Conservation (phyloP, 1,140 invertebrate genomes). For the Bilobella aurantiaca region DNA sequence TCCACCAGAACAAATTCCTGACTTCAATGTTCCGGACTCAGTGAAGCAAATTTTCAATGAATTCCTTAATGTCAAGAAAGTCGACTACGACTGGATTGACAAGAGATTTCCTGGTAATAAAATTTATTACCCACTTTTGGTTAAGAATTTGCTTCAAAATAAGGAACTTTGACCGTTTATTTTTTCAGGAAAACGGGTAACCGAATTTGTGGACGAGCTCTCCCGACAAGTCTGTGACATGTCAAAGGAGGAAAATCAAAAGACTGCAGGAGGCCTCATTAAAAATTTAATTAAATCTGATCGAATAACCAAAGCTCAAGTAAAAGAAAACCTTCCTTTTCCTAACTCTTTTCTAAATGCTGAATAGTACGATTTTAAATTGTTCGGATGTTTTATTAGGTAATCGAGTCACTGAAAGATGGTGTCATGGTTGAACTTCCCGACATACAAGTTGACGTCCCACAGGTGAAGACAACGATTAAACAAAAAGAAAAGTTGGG, state of each 20-base stretch:
- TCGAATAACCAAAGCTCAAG: conserved; percentile 5
- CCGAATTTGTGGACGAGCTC: conserved; percentile 24
- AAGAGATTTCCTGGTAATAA: conserved; percentile 21
- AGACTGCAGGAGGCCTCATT: conserved; percentile 25
- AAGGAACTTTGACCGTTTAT: too few relatives aligned
- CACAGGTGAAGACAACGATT: conserved; percentile 19
- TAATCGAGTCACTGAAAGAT: conserved; percentile 18
- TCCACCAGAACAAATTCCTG: background rate
- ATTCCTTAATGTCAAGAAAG: conserved; percentile 18
- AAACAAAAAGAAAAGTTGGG: background rate
- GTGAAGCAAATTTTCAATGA: conserved; percentile 33
- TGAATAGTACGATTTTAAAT: too few relatives aligned
- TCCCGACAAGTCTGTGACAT: conserved; percentile 27
- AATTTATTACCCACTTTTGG: background rate
- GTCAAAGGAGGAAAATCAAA: conserved; percentile 30
- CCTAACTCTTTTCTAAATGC: background rate
- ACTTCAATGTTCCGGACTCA: conserved; percentile 21
- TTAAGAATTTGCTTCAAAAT: too few relatives aligned
- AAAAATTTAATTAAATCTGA: conserved; percentile 22
- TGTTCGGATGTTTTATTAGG: conserved; percentile 10
- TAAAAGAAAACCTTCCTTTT: background rate
- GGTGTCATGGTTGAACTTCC: conserved; percentile 30
- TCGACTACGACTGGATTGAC: conserved; percentile 27
- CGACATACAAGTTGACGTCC: conserved; percentile 27
- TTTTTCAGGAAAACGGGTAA: conserved; percentile 5